phyloP scores from a whole-genome alignment of 2,888 invertebrate genomes.

The Tiphia femorata region DNA sequence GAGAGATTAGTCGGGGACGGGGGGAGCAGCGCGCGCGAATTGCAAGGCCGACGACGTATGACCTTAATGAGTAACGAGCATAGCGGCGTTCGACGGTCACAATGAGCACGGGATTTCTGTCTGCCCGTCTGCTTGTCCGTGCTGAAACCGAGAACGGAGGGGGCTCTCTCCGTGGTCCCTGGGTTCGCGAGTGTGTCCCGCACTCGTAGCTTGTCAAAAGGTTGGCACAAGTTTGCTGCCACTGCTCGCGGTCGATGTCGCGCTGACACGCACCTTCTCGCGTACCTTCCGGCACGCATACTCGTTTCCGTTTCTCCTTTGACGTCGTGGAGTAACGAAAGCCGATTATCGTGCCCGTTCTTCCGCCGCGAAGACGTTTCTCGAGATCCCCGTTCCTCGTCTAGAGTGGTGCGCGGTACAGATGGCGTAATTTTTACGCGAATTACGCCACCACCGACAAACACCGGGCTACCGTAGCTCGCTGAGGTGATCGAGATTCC shows the following conservation, averaged over 20 bases:
- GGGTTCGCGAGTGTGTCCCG: constrained; percentile 8
- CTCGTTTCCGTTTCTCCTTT: no score
- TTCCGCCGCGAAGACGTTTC: constrained; percentile 22
- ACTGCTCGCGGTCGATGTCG: constrained; percentile 22
- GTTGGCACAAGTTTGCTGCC: constrained; percentile 26
- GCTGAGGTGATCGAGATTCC: no score
- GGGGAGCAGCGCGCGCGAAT: constrained; percentile 47
- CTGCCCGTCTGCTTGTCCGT: constrained; percentile 12
- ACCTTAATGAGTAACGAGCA: constrained; percentile 63
- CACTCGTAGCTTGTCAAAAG: constrained; percentile 50
- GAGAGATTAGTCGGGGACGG: constrained; percentile 23
- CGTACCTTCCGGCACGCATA: no score
- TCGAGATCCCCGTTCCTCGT: constrained; percentile 16
- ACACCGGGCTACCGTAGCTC: not conserved
- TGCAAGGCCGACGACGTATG: constrained; percentile 61
- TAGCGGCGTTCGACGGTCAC: constrained; percentile 41
- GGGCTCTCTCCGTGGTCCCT: not conserved
- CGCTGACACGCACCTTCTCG: constrained; percentile 28
- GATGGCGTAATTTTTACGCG: constrained; percentile 55
- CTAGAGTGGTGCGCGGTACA: constrained; percentile 41
- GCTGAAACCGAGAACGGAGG: constrained; percentile 4
- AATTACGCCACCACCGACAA: constrained; percentile 35
- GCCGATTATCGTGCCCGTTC: constrained; percentile 35
- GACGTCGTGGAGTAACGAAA: no score
- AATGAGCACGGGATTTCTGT: constrained; percentile 29